Conservation (phyloP, 2,797 vertebrate species). For the Melopsittacus undulatus region DNA sequence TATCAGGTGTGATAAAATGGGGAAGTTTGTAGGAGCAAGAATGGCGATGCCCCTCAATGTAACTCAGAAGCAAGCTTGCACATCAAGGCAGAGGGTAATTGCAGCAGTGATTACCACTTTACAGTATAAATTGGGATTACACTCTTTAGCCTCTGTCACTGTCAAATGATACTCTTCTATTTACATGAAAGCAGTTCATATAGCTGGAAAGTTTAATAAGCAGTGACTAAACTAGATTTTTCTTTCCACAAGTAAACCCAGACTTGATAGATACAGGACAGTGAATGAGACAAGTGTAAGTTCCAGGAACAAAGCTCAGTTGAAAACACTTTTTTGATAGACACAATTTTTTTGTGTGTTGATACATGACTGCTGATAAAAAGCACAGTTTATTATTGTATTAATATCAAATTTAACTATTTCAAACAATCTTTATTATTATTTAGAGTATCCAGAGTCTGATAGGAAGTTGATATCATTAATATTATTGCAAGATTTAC, state of each 20-base stretch:
- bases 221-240: background rate
- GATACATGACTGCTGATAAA: background rate
- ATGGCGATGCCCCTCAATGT: background rate
- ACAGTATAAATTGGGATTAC: background rate
- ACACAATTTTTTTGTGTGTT: background rate
- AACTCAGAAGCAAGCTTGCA: background rate
- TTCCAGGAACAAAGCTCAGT: background rate
- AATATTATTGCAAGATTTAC: background rate
- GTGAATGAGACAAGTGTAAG: background rate
- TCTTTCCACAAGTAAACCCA: background rate
- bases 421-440: background rate
- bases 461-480: background rate
- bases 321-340: background rate
- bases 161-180: background rate
- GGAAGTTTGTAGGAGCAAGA: background rate
- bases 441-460: background rate
- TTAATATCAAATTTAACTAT: background rate
- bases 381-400: background rate
- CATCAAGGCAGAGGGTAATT: background rate
- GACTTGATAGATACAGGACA: background rate
- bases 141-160: background rate
- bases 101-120: background rate
- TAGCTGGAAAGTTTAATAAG: background rate
- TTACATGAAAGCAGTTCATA: background rate
- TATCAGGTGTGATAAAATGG: background rate